Conservation (phyloP, 1,140 invertebrate species). For the Trachymyrmex septentrionalis region DNA sequence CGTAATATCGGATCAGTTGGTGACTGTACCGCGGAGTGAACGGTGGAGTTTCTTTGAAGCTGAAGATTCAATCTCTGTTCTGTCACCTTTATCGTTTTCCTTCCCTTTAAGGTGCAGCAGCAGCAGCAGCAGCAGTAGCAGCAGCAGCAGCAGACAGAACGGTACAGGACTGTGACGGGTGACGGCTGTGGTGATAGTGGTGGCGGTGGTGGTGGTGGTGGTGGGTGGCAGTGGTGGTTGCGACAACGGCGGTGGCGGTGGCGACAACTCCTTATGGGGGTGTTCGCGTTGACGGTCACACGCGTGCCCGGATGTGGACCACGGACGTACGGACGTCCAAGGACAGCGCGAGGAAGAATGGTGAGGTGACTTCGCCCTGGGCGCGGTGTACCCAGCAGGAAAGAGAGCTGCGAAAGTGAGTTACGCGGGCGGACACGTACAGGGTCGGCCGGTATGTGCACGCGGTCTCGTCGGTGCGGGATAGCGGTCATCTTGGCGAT, state of each 20-base stretch:
- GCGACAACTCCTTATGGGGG: constrained; percentile 38
- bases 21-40: constrained; percentile 58
- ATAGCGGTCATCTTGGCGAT: constrained; percentile 67
- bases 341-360: constrained; percentile 42
- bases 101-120: neutral
- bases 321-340: constrained; percentile 35
- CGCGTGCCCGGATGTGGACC: constrained; percentile 31
- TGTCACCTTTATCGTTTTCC: constrained; percentile 14
- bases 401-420: constrained; percentile 39
- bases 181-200: neutral
- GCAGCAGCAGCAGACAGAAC: neutral
- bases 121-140: too few relatives aligned
- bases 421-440: constrained; percentile 12
- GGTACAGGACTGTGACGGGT: neutral
- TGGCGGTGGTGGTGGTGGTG: neutral
- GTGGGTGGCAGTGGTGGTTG: neutral
- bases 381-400: constrained; percentile 61
- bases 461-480: constrained; percentile 48
- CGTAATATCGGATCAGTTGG: constrained; percentile 71
- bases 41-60: neutral
- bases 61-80: constrained; percentile 2
- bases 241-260: neutral
- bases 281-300: constrained; percentile 35
- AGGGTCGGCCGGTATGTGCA: constrained; percentile 73
- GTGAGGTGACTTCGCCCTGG: constrained; percentile 71